A percentile compares a stretch with the other conserved stretches of the same genome.
These are phyloP conservation scores for Scarus forsteni DNA, from an alignment of 2,797 vertebrate genomes.

Conservation along the genomic window DNA sequence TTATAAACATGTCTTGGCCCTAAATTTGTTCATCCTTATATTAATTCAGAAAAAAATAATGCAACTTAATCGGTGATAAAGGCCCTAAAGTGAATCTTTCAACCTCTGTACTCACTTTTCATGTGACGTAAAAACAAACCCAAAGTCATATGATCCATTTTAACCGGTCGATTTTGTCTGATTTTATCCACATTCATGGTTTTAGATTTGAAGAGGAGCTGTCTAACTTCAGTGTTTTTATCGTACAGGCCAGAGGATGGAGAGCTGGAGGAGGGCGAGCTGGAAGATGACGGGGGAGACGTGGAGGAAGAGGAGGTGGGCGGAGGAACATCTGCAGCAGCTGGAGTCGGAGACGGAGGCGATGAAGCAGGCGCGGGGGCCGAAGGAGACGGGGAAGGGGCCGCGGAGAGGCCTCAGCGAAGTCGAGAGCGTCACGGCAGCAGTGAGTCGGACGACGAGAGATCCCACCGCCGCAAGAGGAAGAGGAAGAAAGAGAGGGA, in stretches of 20 bases:
- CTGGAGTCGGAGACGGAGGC: conserved; percentile 73
- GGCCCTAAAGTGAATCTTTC: background rate
- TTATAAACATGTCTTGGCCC: no score
- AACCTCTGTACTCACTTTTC: conserved; percentile 47
- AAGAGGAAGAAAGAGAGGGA: conserved; percentile 92
- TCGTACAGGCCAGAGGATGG: conserved; percentile 88
- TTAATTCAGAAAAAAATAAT: background rate
- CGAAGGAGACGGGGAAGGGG: conserved; percentile 61
- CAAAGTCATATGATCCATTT: background rate
- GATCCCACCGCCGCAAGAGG: conserved; percentile 90
- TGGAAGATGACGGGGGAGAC: conserved; percentile 94
- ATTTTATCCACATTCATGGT: no score
- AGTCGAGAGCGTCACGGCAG: conserved; percentile 89
- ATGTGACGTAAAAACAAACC: background rate
- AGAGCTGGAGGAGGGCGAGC: conserved; percentile 94
- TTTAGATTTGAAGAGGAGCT: background rate
- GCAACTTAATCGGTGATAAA: background rate
- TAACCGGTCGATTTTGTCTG: background rate
- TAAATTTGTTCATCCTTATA: no score
- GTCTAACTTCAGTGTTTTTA: conserved; percentile 21
- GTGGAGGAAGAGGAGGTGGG: conserved; percentile 77
- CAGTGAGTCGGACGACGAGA: conserved; percentile 88
- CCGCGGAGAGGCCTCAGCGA: conserved; percentile 76
- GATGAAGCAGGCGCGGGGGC: conserved; percentile 72
- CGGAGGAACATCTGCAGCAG: conserved; percentile 62